Evolutionary conservation across 2,888 invertebrate genomes (phyloP), one percentile per base, ranked within the genome.

Genomic region (Plusia festucae): DNA sequence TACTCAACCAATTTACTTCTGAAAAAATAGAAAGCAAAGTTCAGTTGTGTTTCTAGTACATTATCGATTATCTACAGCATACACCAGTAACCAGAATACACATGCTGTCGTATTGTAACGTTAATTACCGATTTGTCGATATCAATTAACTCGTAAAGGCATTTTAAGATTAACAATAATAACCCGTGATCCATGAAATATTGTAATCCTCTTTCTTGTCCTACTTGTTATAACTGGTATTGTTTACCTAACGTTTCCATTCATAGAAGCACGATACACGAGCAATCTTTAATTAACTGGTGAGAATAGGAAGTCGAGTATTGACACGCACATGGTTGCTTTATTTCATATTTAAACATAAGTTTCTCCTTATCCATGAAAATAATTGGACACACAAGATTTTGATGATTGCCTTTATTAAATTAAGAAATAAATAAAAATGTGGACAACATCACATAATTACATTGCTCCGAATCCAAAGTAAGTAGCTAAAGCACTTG

Each of bases 21-120:
- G 73, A 78, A 73, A 78, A 71, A 82, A 81, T 81, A 87, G 89
- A 89, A 88, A 89, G 87, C 76, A 82, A 81, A 73, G 77, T 79
- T 81, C 79, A 80, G 73, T 80, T 79, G 73, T 79, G 78, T 82
- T 80, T 81, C 79, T 81, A 79, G 76, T 81, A 82, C 66, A 88
- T 89, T 88, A 89, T 65, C 89, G 76, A 89, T 90, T 90, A 88
- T 90, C 82, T 86, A 86, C 89, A 88, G 84, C 67, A 82, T 79
- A 84, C 86, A 82, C 75, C 68, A 77, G 77, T 74, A 73, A 81
- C 79, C 81, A 84, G 79, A 84, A 85, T 82, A 81, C 72, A 85
- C 85, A 85, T 88, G 81, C 74, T 85, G 82, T 78, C 78, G 82
- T 82, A 85, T 83, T 85, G 84, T 78, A 70, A 84, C 84, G 83